Percentiles rank a stretch among this genome's conserved stretches.
Conservation (phyloP, 2,888 invertebrate species). For the Cerastis leucographa region DNA sequence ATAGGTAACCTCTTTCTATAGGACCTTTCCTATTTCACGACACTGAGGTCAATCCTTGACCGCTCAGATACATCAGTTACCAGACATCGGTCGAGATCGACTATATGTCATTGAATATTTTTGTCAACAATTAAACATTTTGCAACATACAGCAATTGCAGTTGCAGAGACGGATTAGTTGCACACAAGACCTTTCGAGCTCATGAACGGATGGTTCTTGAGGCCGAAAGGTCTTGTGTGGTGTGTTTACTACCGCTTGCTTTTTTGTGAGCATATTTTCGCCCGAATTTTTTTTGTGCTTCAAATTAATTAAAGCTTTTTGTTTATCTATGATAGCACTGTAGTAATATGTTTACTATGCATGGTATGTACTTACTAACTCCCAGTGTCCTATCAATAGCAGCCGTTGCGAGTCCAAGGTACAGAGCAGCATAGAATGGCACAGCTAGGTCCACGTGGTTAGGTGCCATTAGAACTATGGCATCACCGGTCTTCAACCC, state of each 20-base stretch:
- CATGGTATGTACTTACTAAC: conserved; percentile 41
- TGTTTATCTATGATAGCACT: background rate
- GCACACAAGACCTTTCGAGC: too few species aligned
- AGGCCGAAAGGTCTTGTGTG: background rate
- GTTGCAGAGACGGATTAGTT: too few species aligned
- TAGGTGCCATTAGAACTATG: conserved; percentile 83
- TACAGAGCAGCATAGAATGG: conserved; percentile 85
- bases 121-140: background rate
- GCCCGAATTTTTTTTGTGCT: background rate
- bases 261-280: background rate
- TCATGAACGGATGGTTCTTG: background rate
- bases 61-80: background rate
- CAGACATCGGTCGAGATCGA: background rate
- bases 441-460: conserved; percentile 81
- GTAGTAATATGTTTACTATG: background rate
- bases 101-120: background rate
- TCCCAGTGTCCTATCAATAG: conserved; percentile 61
- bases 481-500: conserved; percentile 82
- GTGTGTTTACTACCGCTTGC: background rate
- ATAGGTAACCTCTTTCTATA: background rate
- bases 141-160: background rate
- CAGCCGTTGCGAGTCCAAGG: conserved; percentile 77
- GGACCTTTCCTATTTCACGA: background rate
- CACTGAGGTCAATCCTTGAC: background rate
- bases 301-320: background rate